Evolutionary conservation across 2,113 vertebrate genomes (phyloP).

Genomic region (Calyptomena viridis): DNA sequence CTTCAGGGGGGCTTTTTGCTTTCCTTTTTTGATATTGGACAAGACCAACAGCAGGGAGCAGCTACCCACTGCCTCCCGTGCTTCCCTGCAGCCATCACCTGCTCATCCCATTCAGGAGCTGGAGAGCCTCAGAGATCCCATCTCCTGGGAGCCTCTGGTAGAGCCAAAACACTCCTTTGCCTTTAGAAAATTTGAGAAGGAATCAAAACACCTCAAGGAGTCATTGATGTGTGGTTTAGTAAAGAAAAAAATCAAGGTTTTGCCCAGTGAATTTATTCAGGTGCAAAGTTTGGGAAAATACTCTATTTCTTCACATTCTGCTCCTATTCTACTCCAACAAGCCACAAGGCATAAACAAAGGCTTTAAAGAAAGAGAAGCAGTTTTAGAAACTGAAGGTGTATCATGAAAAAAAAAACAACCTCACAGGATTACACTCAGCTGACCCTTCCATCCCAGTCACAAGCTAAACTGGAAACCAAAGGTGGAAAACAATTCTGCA

Average conservation of each 20-base stretch:
- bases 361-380: neutral
- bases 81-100: neutral
- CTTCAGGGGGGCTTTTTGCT: neutral
- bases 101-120: neutral
- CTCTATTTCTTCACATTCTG: neutral
- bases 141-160: neutral
- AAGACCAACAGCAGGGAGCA: too few species aligned
- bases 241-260: neutral
- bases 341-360: neutral
- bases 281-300: neutral
- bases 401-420: neutral
- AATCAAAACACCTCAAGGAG: neutral
- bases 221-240: neutral
- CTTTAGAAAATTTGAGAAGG: neutral
- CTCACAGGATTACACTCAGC: neutral
- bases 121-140: neutral
- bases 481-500: neutral
- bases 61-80: neutral
- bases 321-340: neutral
- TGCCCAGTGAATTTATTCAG: neutral
- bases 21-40: fast-evolving
- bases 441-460: neutral
- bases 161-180: fast-evolving
- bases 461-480: neutral
- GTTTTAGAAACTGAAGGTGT: neutral